Evolutionary conservation across 2,797 vertebrate species (phyloP).

Genomic region (Gallinago nigripennis): DNA sequence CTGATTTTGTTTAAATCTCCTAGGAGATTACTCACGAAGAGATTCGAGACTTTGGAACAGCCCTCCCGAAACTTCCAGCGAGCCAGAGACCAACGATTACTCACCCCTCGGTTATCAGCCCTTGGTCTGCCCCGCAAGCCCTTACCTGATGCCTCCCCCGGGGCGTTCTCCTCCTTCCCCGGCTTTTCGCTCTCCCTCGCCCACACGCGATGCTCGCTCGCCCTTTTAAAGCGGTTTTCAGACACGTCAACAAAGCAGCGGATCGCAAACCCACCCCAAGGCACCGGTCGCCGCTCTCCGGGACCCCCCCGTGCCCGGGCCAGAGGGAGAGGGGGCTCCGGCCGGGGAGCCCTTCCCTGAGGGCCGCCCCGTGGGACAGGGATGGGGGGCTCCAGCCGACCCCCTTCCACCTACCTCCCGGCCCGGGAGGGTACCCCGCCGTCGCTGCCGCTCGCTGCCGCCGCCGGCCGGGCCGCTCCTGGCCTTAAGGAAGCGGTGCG

Average conservation of each 20-base stretch:
- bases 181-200: background rate
- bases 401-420: background rate
- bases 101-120: background rate
- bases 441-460: background rate
- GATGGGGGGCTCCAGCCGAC: background rate
- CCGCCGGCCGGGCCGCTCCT: background rate
- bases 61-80: background rate
- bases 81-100: background rate
- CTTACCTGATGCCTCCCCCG: background rate
- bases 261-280: too few species aligned
- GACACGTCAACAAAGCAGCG: background rate
- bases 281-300: background rate
- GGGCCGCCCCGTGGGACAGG: too few species aligned
- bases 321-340: background rate
- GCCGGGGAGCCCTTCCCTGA: too few species aligned
- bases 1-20: too few species aligned
- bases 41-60: background rate
- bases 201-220: background rate
- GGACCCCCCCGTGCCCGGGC: background rate
- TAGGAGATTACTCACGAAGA: background rate
- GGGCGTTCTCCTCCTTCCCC: background rate
- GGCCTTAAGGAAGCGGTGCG: conserved; percentile 7
- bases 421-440: too few species aligned
- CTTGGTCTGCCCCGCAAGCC: background rate
- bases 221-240: background rate